Base-by-base conservation (phyloP, 2,113 vertebrate species). In the Reinhardtius hippoglossoides region DNA sequence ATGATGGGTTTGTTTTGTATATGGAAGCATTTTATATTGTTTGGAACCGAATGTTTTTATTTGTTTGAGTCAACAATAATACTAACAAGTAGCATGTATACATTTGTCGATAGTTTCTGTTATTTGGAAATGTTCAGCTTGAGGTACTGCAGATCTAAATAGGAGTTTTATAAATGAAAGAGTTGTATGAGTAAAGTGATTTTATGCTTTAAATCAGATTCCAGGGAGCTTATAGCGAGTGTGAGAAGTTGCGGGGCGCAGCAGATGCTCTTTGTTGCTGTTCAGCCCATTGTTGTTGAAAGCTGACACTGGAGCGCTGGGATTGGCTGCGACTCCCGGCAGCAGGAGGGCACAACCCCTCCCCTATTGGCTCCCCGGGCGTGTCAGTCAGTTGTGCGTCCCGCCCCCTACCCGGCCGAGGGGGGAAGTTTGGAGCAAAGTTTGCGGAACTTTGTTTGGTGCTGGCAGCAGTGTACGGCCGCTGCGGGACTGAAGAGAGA, bases 371-470 rank as follows among this genome's bases (percentile, higher is more conserved):
- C 88, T 90, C 63, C 42, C 35, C 14, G 7, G 6, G 5, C 21
- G 37, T 78, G 87, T 81, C 88, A 70, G 55, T 84, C 88, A 75
- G 68, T 56, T 0, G 13, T 21, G 15, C 8, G 60, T 14, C 74
- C 78, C 71, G 42, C 86, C 89, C 80, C 31, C n/a, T 21, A 1
- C 20, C 8, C 67, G 75, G 6, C 73, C 16, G 42, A 21, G 82
- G 80, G 60, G 89, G 91, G 94, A 96, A 97, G 95, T 96, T 97
- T 97, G 93, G 93, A 84, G 87, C 91, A 94, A 93, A 92, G 87
- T 95, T 92, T 92, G 77, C 63, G 81, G 64, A 97, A 96, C 92
- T 96, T 97, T 96, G 92, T 66, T 35, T 18, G 82, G 81, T 93
- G 91, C 86, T 93, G 92, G 94, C 83, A 57, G 87, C 76, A 71